These are phyloP conservation scores for Proisotoma minuta DNA, from an alignment of 2,888 invertebrate species.

Conservation along the genomic window DNA sequence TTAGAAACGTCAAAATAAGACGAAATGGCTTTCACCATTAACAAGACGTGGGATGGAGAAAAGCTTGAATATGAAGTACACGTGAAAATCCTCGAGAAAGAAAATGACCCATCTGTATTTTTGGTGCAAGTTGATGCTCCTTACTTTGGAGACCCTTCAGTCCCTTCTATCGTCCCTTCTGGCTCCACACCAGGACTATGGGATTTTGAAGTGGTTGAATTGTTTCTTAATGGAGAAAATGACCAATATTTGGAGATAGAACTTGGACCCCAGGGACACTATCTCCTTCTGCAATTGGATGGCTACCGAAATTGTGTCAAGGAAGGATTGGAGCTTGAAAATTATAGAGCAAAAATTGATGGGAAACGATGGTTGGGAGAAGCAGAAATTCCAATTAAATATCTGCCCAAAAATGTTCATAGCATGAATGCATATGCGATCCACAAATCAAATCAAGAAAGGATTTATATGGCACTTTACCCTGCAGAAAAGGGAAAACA, in stretches of 20 bases:
- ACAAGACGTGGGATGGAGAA: conserved; percentile 25
- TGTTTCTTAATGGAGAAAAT: conserved; percentile 32
- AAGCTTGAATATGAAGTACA: conserved; percentile 8
- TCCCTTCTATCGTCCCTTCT: conserved; percentile 12
- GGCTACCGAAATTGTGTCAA: conserved; percentile 14
- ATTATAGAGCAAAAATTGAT: conserved; percentile 13
- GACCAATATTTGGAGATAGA: conserved; percentile 38
- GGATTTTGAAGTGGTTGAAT: conserved; percentile 43
- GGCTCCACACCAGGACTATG: conserved; percentile 31
- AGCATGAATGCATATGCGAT: conserved; percentile 43
- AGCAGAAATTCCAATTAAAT: conserved; percentile 29
- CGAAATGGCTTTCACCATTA: conserved; percentile 9
- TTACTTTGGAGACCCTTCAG: conserved; percentile 33
- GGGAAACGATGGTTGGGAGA: conserved; percentile 31
- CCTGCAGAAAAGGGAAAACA: conserved; percentile 27
- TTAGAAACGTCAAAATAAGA: too few relatives aligned
- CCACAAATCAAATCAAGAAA: conserved; percentile 27
- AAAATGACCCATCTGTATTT: conserved; percentile 8
- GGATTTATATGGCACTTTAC: conserved; percentile 39
- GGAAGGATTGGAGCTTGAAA: conserved; percentile 19
- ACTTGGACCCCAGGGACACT: conserved; percentile 37
- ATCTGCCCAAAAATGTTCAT: conserved; percentile 31
- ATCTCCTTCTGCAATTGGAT: conserved; percentile 29
- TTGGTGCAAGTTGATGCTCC: conserved; percentile 30
- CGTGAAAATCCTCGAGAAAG: conserved; percentile 5